These are phyloP conservation scores for Pseudomyrmex concolor DNA, from an alignment of 1,140 invertebrate species.

Conservation along the genomic window DNA sequence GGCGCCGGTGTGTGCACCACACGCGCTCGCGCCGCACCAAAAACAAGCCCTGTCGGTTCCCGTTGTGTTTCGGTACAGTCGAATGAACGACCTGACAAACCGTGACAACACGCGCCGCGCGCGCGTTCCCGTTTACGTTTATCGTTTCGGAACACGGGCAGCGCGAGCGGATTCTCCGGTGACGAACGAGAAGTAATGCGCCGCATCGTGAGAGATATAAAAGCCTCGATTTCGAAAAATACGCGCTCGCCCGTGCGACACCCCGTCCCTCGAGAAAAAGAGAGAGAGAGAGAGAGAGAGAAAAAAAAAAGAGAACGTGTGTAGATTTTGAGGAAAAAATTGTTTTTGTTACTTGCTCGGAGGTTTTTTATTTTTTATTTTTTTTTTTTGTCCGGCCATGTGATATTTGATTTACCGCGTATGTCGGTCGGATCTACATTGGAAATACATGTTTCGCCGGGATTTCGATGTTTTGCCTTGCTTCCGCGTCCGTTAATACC, in stretches of 20 bases:
- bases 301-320: too few relatives aligned
- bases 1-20: conserved; percentile 1
- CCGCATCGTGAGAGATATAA: conserved; percentile 22
- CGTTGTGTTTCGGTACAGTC: conserved; percentile 56
- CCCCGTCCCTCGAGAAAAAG: background rate
- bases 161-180: conserved; percentile 3
- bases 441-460: conserved; percentile 24
- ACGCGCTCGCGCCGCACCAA: conserved; percentile 39
- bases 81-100: conserved; percentile 62
- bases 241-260: background rate
- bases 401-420: conserved; percentile 46
- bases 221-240: conserved; percentile 57
- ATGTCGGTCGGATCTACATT: conserved; percentile 7
- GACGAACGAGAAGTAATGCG: conserved; percentile 40
- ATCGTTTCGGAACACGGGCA: conserved; percentile 36
- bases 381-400: background rate
- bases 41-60: conserved; percentile 52
- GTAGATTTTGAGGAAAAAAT: background rate
- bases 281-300: too few relatives aligned
- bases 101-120: conserved; percentile 40
- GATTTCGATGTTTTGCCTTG: conserved; percentile 10
- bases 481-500: conserved; percentile 19
- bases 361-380: background rate
- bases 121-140: conserved; percentile 51
- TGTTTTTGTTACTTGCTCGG: conserved; percentile 42